These are phyloP conservation scores for Nylanderia fulva DNA, from an alignment of 1,140 invertebrate species.

Conservation along the genomic window DNA sequence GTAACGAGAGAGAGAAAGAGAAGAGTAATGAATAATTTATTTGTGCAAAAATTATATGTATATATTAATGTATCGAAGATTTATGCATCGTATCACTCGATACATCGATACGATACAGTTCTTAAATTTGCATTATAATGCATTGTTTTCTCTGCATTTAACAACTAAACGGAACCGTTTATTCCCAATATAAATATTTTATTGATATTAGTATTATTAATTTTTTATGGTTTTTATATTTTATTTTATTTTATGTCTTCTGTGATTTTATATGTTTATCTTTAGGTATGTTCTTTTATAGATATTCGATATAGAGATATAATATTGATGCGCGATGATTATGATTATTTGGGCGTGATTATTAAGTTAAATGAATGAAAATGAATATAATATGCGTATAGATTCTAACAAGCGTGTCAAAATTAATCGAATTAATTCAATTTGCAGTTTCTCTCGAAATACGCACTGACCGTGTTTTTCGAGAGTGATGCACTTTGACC, in stretches of 20 bases:
- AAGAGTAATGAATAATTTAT: conserved; percentile 4
- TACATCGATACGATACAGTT: no score
- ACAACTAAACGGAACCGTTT: background rate
- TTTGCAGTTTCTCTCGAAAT: conserved; percentile 31
- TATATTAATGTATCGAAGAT: background rate
- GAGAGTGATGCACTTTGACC: conserved; percentile 55
- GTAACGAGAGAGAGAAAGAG: background rate
- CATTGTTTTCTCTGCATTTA: background rate
- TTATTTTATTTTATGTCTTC: background rate
- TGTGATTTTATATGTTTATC: background rate
- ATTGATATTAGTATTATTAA: background rate
- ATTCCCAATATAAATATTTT: background rate
- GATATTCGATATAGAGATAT: background rate
- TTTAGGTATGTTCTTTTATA: background rate
- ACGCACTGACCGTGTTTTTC: conserved; percentile 45
- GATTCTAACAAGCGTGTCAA: conserved; percentile 2
- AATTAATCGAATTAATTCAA: conserved; percentile 41
- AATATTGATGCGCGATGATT: background rate
- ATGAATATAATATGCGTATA: conserved; percentile 7
- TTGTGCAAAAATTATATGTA: conserved; percentile 1
- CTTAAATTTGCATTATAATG: background rate
- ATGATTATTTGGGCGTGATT: background rate
- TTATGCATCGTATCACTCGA: no score
- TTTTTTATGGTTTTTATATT: background rate
- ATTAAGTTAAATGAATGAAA: conserved; percentile 6